Conservation (phyloP, 2,797 vertebrate genomes). For the Ctenopoma multispine region DNA sequence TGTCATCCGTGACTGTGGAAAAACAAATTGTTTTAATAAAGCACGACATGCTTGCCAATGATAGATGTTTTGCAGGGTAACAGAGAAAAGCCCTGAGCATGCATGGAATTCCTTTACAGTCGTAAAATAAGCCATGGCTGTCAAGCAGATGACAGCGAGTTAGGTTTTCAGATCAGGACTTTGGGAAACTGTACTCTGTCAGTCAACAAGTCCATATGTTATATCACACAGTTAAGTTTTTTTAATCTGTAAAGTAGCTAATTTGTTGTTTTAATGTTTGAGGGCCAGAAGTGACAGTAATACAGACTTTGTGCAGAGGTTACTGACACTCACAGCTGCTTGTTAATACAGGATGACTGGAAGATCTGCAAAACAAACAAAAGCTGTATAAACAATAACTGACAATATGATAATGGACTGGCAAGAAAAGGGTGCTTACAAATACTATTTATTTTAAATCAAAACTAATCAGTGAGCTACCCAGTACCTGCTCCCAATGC, state of each 20-base stretch:
- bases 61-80: constrained; percentile 43
- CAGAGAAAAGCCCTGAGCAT: constrained; percentile 18
- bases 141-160: constrained; percentile 36
- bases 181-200: constrained; percentile 26
- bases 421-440: not conserved
- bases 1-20: constrained; percentile 85
- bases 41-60: constrained; percentile 12
- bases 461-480: not conserved
- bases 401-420: not conserved
- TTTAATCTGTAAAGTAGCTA: not conserved
- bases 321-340: constrained; percentile 84
- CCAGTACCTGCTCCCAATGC: constrained; percentile 82
- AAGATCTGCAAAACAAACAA: constrained; percentile 77
- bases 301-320: not conserved
- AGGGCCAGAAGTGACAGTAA: not conserved
- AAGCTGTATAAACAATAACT: not conserved
- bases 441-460: not conserved
- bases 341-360: constrained; percentile 73
- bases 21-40: constrained; percentile 48
- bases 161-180: constrained; percentile 15
- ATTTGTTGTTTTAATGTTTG: not conserved
- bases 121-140: constrained; percentile 51
- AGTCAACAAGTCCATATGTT: constrained; percentile 25
- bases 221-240: not conserved
- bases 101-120: constrained; percentile 50